Percentiles rank a stretch among this genome's conserved stretches.
Conservation (phyloP, 1,140 invertebrate genomes). For the Halesus radiatus region DNA sequence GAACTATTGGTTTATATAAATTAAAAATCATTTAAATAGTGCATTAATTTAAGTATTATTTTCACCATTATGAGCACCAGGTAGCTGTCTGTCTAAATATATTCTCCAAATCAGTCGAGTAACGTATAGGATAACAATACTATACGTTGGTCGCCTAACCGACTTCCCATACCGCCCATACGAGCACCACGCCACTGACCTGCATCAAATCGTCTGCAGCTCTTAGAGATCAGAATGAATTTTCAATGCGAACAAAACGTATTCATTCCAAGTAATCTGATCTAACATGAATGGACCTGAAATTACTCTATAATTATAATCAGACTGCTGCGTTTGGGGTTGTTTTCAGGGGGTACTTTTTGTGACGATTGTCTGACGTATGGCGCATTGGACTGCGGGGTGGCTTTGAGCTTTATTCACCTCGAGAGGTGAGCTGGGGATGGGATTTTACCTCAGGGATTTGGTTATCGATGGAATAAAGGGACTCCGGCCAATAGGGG, state of each 20-base stretch:
- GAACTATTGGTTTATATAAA: too few species aligned
- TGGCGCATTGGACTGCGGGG: neutral
- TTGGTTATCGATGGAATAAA: too few species aligned
- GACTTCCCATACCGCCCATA: too few species aligned
- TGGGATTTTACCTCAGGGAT: neutral
- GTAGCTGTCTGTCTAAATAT: too few species aligned
- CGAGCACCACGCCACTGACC: neutral
- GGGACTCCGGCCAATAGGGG: too few species aligned
- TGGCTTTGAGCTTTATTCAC: conserved; percentile 10
- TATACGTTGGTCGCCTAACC: too few species aligned
- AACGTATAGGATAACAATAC: too few species aligned
- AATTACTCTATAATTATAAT: conserved; percentile 55
- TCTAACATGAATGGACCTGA: conserved; percentile 45
- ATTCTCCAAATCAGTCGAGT: too few species aligned
- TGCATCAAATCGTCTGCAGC: neutral
- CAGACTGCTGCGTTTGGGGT: conserved; percentile 33
- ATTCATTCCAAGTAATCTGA: conserved; percentile 53
- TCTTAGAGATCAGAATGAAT: conserved; percentile 14
- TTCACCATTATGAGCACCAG: too few species aligned
- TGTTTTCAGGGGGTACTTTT: conserved; percentile 10
- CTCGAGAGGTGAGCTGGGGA: conserved; percentile 8
- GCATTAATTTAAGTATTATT: too few species aligned
- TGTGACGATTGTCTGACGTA: conserved; percentile 12
- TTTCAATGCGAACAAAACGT: conserved; percentile 29
- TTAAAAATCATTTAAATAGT: too few species aligned